Percentiles rank a stretch among this genome's conserved stretches.
Evolutionary conservation across 30 jellyfish, hydroid and myxozoan species (phyloP).

Genomic region (Pelagia noctiluca): DNA sequence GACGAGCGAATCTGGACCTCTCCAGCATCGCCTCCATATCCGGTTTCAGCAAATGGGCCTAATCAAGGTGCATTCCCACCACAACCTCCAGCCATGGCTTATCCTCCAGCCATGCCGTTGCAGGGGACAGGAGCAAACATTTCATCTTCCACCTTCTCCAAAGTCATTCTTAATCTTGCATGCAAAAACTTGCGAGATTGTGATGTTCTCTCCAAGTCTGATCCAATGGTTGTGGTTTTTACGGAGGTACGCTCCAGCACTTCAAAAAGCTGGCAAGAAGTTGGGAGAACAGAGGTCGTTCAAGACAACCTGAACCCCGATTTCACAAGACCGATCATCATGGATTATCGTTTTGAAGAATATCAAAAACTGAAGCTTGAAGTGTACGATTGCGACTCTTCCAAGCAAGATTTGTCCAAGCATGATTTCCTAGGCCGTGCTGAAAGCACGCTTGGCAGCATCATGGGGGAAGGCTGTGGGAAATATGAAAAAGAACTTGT

Average conservation of each 20-base stretch:
- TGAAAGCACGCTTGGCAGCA: constrained; percentile 83
- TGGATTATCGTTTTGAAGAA: constrained; percentile 90
- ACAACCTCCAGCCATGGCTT: background rate
- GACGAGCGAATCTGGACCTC: background rate
- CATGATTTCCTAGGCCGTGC: constrained; percentile 93
- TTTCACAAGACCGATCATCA: constrained; percentile 57
- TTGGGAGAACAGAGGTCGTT: constrained; percentile 92
- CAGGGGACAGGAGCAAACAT: background rate
- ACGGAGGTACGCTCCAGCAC: constrained; percentile 29
- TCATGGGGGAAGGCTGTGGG: constrained; percentile 91
- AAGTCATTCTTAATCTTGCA: constrained; percentile 74
- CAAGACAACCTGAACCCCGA: constrained; percentile 76
- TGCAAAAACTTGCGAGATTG: constrained; percentile 71
- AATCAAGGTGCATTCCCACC: background rate
- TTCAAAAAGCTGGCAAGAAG: constrained; percentile 67
- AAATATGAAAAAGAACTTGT: constrained; percentile 66
- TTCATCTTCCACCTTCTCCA: constrained; percentile 34
- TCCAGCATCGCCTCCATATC: background rate
- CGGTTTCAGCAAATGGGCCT: background rate
- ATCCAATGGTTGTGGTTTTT: constrained; percentile 91
- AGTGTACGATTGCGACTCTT: constrained; percentile 90
- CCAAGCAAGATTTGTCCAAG: constrained; percentile 31
- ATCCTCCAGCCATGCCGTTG: background rate
- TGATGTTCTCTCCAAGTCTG: constrained; percentile 92
- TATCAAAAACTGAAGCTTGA: constrained; percentile 79